These are phyloP conservation scores for Oryzias javanicus DNA, from an alignment of 2,113 vertebrate species.

Conservation along the genomic window DNA sequence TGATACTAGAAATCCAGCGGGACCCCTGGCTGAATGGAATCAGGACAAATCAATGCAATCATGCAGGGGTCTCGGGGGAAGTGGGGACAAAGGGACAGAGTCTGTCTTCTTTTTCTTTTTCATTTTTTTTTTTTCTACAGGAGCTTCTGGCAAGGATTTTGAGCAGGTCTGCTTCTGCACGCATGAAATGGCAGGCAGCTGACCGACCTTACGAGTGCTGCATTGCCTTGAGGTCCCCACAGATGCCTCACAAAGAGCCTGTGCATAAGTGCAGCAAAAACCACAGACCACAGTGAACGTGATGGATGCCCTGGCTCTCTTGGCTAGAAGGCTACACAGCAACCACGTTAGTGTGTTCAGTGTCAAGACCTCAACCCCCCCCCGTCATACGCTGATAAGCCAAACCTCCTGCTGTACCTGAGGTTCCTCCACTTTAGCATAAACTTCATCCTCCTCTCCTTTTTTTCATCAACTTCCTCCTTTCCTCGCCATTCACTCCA, in stretches of 20 bases:
- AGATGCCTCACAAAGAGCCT: slow-evolving; percentile 62
- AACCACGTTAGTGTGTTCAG: slow-evolving; percentile 57
- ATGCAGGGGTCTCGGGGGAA: slow-evolving; percentile 69
- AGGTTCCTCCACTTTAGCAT: slow-evolving; percentile 53
- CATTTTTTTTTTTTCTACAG: slow-evolving; percentile 9
- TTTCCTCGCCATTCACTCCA: slow-evolving; percentile 44
- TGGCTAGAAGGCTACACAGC: slow-evolving; percentile 37
- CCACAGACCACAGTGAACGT: slow-evolving; percentile 57
- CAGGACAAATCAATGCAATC: slow-evolving; percentile 73
- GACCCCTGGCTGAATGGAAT: slow-evolving; percentile 65
- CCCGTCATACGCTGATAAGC: slow-evolving; percentile 69
- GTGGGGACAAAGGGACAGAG: slow-evolving; percentile 67
- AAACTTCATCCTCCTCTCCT: slow-evolving; percentile 31
- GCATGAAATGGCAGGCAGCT: slow-evolving; percentile 66
- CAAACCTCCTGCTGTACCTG: slow-evolving; percentile 56
- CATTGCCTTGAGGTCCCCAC: slow-evolving; percentile 71
- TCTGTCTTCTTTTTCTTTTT: slow-evolving; percentile 37
- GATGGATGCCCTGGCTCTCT: slow-evolving; percentile 62
- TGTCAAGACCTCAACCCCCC: slow-evolving; percentile 65
- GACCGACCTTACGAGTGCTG: slow-evolving; percentile 64
- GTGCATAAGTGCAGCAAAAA: slow-evolving; percentile 39
- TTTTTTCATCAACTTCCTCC: slow-evolving; percentile 40
- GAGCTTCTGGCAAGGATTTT: slow-evolving; percentile 53
- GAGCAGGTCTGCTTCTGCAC: slow-evolving; percentile 58
- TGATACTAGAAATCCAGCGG: slow-evolving; percentile 68